These are phyloP conservation scores for Limosa lapponica DNA, from an alignment of 2,797 vertebrate species.

Conservation along the genomic window DNA sequence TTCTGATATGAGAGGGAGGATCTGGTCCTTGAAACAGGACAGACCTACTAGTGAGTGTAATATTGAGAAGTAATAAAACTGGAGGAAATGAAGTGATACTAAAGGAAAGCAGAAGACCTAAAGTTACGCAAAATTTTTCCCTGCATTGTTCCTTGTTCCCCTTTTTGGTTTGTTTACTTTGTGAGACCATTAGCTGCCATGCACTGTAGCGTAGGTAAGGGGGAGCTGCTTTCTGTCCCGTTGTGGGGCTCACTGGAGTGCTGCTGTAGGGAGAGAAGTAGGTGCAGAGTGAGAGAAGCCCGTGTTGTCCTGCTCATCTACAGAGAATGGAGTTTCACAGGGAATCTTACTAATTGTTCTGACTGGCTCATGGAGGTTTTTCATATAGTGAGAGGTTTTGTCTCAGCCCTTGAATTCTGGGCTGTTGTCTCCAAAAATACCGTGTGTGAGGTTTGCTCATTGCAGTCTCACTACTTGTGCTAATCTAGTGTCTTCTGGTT, in stretches of 20 bases:
- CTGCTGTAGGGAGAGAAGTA: rapidly evolving
- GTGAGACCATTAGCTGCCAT: background rate
- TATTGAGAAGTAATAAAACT: background rate
- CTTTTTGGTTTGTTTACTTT: background rate
- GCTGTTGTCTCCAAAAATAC: background rate
- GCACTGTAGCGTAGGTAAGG: background rate
- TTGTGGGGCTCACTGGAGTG: rapidly evolving
- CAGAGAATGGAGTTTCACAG: background rate
- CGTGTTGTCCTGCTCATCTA: background rate
- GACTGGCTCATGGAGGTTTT: background rate
- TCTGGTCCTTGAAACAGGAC: background rate
- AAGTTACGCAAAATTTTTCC: background rate
- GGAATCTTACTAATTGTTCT: background rate
- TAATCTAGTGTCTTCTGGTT: background rate
- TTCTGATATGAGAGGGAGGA: background rate
- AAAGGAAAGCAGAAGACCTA: background rate
- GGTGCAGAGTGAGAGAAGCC: background rate
- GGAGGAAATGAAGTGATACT: background rate
- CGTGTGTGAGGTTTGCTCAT: background rate
- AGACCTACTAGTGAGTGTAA: background rate
- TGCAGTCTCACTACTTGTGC: background rate
- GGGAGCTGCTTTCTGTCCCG: background rate
- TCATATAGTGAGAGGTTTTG: background rate
- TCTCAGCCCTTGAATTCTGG: background rate
- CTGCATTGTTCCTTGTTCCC: background rate